Percentiles rank a stretch among this genome's conserved stretches.
Conservation (phyloP, 1,140 invertebrate genomes). For the Drosophila serrata region DNA sequence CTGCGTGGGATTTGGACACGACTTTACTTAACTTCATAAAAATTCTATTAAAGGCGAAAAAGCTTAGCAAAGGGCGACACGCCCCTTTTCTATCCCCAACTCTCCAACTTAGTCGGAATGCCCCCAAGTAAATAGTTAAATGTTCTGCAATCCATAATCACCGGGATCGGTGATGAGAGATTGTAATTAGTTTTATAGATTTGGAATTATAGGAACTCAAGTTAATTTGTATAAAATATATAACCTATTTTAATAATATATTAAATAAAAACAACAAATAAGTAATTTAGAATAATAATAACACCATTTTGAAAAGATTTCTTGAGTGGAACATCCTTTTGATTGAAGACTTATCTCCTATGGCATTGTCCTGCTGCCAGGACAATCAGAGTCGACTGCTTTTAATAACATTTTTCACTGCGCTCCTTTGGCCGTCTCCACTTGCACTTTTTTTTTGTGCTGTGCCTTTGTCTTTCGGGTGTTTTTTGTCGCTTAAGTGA, state of each 20-base stretch:
- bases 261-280: neutral
- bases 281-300: neutral
- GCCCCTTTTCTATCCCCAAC: constrained; percentile 19
- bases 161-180: neutral
- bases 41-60: constrained; percentile 77
- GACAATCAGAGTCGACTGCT: constrained; percentile 71
- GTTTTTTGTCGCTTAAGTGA: constrained; percentile 69
- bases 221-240: neutral
- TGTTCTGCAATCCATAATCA: constrained; percentile 46
- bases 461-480: constrained; percentile 32
- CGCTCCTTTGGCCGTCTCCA: constrained; percentile 38
- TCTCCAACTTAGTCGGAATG: constrained; percentile 9
- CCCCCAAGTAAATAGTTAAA: constrained; percentile 27
- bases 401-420: constrained; percentile 82
- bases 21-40: constrained; percentile 83
- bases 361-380: constrained; percentile 31
- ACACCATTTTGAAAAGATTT: constrained; percentile 15
- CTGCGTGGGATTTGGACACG: constrained; percentile 79
- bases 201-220: neutral
- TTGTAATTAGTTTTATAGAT: neutral
- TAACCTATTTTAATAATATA: neutral
- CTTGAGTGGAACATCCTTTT: constrained; percentile 20
- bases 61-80: constrained; percentile 39
- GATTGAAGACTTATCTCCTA: constrained; percentile 53
- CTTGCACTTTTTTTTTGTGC: constrained; percentile 46